Percentiles rank a stretch among this genome's conserved stretches.
phyloP scores from a whole-genome alignment of 2,797 vertebrate genomes.

The Sparus aurata region DNA sequence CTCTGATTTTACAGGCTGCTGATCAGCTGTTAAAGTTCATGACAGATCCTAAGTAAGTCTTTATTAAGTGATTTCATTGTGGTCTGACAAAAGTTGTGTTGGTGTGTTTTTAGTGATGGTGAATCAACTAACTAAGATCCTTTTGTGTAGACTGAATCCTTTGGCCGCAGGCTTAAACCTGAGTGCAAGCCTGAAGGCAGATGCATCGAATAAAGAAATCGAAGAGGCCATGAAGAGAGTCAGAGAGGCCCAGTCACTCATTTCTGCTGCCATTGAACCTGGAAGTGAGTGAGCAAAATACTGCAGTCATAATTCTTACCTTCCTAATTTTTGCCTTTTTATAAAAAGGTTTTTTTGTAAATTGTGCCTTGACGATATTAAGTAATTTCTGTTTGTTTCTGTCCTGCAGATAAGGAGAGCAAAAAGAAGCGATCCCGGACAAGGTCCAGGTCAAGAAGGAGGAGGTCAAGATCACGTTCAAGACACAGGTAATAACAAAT shows the following conservation, averaged over 20 bases:
- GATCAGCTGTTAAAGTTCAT: conserved; percentile 97
- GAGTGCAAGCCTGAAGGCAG: conserved; percentile 92
- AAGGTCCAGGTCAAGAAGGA: conserved; percentile 90
- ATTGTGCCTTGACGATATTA: neutral
- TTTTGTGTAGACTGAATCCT: conserved; percentile 91
- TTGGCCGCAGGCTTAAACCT: conserved; percentile 93
- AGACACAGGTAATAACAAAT: conserved; percentile 88
- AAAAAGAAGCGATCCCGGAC: conserved; percentile 90
- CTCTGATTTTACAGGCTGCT: conserved; percentile 78
- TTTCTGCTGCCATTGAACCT: conserved; percentile 97
- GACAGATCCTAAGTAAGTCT: conserved; percentile 97
- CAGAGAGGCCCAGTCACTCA: conserved; percentile 96
- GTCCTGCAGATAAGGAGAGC: conserved; percentile 90
- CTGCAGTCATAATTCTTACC: neutral
- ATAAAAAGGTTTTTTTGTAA: too few relatives aligned
- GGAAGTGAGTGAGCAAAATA: conserved; percentile 83
- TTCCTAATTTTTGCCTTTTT: neutral
- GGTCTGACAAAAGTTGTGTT: neutral
- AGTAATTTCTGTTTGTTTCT: neutral
- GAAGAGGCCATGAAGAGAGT: conserved; percentile 99
- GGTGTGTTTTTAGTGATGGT: neutral
- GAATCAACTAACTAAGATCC: conserved; percentile 18
- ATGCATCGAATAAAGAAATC: conserved; percentile 97
- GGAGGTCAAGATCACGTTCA: conserved; percentile 92
- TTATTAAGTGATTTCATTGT: neutral